Evolutionary conservation across 2,797 vertebrate genomes (phyloP).

Genomic region (Sebastes reedi): DNA sequence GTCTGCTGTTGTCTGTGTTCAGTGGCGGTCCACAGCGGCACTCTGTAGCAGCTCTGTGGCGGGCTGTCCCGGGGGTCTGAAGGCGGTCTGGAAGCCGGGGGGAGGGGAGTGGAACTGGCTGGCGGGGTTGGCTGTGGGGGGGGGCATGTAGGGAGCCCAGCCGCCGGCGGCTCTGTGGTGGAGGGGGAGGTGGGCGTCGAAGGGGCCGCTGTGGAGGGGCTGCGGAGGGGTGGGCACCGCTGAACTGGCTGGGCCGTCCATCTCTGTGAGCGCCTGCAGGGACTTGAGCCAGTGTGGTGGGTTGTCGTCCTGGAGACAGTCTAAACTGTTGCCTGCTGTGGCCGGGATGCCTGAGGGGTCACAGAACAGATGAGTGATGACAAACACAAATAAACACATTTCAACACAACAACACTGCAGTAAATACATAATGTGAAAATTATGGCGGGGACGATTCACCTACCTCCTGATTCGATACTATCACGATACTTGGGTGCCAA

Average conservation of each 20-base stretch:
- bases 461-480: no score
- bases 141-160: constrained; percentile 92
- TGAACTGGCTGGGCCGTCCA: constrained; percentile 91
- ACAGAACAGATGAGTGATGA: constrained; percentile 13
- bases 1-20: constrained; percentile 85
- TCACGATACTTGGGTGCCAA: no score
- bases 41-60: constrained; percentile 99
- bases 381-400: neutral
- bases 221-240: constrained; percentile 79
- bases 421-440: neutral
- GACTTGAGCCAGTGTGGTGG: constrained; percentile 99
- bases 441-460: no score
- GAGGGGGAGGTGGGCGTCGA: constrained; percentile 89
- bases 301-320: constrained; percentile 99
- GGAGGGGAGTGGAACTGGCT: constrained; percentile 96
- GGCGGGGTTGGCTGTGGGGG: constrained; percentile 90
- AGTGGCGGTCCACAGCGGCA: constrained; percentile 97
- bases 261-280: constrained; percentile 98
- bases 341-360: constrained; percentile 90
- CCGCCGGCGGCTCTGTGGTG: constrained; percentile 96
- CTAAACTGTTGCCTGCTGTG: constrained; percentile 94
- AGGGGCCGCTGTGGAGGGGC: constrained; percentile 86
- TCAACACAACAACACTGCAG: neutral
- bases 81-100: constrained; percentile 98
- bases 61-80: constrained; percentile 98